Percentiles rank a stretch among this genome's conserved stretches.
Conservation (phyloP, 2,797 vertebrate species). For the Spheniscus humboldti region DNA sequence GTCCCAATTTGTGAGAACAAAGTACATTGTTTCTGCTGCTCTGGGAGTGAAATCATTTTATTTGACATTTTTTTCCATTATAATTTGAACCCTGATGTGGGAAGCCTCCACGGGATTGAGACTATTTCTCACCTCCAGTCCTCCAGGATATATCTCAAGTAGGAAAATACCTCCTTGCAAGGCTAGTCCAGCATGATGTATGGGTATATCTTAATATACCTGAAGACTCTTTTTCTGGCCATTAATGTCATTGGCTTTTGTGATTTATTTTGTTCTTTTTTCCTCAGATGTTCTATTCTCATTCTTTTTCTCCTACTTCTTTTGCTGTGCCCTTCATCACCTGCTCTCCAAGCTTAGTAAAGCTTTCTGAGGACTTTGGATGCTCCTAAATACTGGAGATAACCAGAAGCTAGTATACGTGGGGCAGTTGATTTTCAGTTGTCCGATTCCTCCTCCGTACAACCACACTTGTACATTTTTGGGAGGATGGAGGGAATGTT, state of each 20-base stretch:
- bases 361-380: background rate
- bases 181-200: background rate
- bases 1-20: constrained; percentile 64
- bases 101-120: background rate
- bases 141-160: background rate
- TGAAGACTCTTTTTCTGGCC: background rate
- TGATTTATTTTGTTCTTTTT: background rate
- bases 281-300: background rate
- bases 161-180: background rate
- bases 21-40: constrained; percentile 32
- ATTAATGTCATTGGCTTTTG: background rate
- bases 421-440: background rate
- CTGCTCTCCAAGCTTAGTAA: background rate
- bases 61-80: background rate
- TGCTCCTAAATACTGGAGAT: background rate
- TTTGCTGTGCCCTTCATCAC: background rate
- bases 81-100: background rate
- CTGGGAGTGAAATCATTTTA: constrained; percentile 15
- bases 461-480: background rate
- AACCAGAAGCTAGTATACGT: background rate
- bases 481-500: background rate
- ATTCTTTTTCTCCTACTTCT: background rate
- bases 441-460: background rate
- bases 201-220: background rate
- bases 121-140: background rate